Conservation (phyloP, 2,888 invertebrate species). For the Ctena decussata region DNA sequence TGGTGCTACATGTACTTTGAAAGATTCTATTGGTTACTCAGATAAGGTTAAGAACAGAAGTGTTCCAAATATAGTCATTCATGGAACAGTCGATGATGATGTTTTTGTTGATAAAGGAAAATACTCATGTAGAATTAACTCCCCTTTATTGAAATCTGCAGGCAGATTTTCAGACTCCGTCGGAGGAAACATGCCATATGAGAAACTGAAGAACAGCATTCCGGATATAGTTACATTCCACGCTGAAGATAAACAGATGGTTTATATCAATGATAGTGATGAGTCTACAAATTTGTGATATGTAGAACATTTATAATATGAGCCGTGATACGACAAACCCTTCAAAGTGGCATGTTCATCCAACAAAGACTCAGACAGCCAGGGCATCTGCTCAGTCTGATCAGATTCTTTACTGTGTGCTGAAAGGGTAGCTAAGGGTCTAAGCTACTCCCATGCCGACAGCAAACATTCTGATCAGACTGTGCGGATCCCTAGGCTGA, state of each 20-base stretch:
- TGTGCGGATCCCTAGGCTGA: too few relatives aligned
- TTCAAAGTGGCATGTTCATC: too few relatives aligned
- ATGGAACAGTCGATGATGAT: conserved; percentile 19
- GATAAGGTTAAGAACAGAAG: not conserved
- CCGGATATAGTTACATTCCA: conserved; percentile 65
- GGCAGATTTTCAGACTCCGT: conserved; percentile 14
- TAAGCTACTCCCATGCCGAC: too few relatives aligned
- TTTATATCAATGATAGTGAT: conserved; percentile 71
- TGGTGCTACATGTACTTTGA: not conserved
- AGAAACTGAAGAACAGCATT: conserved; percentile 51
- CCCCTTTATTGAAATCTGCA: not conserved
- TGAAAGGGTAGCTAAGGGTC: too few relatives aligned
- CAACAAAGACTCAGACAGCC: too few relatives aligned
- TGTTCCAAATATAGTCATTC: conserved; percentile 14
- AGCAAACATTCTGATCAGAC: too few relatives aligned
- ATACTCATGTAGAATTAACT: not conserved
- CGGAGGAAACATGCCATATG: conserved; percentile 53
- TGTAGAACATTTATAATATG: too few relatives aligned
- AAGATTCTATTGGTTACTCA: not conserved
- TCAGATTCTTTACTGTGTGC: too few relatives aligned
- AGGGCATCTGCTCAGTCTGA: too few relatives aligned
- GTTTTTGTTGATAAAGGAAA: conserved; percentile 28
- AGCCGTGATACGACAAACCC: too few relatives aligned
- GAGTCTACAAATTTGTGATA: conserved; percentile 70
- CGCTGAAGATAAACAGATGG: conserved; percentile 55